These are phyloP conservation scores for Xenopus petersii DNA, from an alignment of 2,797 vertebrate genomes.

Conservation along the genomic window DNA sequence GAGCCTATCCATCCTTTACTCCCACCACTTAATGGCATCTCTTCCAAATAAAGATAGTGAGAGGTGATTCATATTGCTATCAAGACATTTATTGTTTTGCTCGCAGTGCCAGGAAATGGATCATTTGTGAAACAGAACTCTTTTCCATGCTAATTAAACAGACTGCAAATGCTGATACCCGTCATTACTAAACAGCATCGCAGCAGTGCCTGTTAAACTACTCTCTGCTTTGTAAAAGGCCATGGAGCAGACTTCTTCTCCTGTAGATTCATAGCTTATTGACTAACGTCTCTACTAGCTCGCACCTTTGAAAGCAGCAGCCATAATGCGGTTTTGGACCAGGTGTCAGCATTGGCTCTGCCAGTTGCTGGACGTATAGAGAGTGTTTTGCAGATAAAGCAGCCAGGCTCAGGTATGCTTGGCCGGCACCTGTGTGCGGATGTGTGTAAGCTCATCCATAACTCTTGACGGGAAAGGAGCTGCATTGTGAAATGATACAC, in stretches of 20 bases:
- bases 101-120: slow-evolving; percentile 35
- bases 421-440: slow-evolving; percentile 34
- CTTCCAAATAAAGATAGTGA: slow-evolving; percentile 45
- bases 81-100: slow-evolving; percentile 45
- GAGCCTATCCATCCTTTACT: slow-evolving; percentile 35
- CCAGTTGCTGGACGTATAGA: slow-evolving; percentile 26
- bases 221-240: neutral
- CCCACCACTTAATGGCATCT: slow-evolving; percentile 28
- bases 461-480: slow-evolving; percentile 38
- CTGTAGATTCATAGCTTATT: slow-evolving; percentile 29
- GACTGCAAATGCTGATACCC: slow-evolving; percentile 5
- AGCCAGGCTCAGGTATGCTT: slow-evolving; percentile 46
- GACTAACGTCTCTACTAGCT: slow-evolving; percentile 36
- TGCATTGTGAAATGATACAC: slow-evolving; percentile 34
- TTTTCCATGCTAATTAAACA: slow-evolving; percentile 38
- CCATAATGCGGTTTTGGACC: slow-evolving; percentile 39
- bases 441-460: slow-evolving; percentile 45
- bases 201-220: neutral
- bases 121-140: slow-evolving; percentile 39
- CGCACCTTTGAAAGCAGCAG: slow-evolving; percentile 33
- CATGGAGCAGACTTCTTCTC: slow-evolving; percentile 16
- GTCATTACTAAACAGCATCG: slow-evolving; percentile 19
- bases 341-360: slow-evolving; percentile 43
- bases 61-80: slow-evolving; percentile 41
- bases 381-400: slow-evolving; percentile 36